Conservation (phyloP, 2,888 invertebrate genomes). For the Neoscelio sp. region DNA sequence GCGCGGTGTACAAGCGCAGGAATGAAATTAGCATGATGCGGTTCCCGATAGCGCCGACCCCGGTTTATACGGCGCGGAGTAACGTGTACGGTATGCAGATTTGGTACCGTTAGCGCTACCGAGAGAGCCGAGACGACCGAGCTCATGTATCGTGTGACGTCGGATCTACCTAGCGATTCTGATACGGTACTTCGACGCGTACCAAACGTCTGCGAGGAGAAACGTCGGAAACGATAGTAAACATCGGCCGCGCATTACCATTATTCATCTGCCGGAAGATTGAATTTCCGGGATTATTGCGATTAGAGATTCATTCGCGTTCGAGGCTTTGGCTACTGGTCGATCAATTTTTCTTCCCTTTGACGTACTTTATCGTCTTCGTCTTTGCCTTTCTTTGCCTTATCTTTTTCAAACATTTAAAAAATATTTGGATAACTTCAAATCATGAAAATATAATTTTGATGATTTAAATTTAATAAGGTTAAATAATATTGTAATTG, state of each 20-base stretch:
- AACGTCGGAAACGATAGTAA: conserved; percentile 66
- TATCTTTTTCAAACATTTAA: too few relatives aligned
- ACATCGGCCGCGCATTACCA: conserved; percentile 65
- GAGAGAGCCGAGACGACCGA: conserved; percentile 45
- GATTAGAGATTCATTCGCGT: conserved; percentile 42
- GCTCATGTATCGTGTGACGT: conserved; percentile 67
- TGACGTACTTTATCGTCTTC: not conserved
- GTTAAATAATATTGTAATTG: too few relatives aligned
- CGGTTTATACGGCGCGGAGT: conserved; percentile 69
- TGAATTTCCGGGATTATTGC: conserved; percentile 59
- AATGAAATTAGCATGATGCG: conserved; percentile 76
- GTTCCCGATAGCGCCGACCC: conserved; percentile 73
- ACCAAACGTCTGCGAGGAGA: conserved; percentile 36
- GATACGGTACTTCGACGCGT: conserved; percentile 69
- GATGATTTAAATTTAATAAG: too few relatives aligned
- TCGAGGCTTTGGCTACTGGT: conserved; percentile 19
- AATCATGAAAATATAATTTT: too few relatives aligned
- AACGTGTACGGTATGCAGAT: conserved; percentile 77
- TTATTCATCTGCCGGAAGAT: conserved; percentile 67
- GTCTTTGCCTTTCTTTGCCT: too few relatives aligned
- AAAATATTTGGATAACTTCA: too few relatives aligned
- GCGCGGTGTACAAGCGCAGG: conserved; percentile 55
- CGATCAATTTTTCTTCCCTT: not conserved
- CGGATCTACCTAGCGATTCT: conserved; percentile 64
- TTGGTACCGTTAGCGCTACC: conserved; percentile 77